phyloP scores from a whole-genome alignment of 2,888 invertebrate genomes.

The Lasioglossum villosulum region DNA sequence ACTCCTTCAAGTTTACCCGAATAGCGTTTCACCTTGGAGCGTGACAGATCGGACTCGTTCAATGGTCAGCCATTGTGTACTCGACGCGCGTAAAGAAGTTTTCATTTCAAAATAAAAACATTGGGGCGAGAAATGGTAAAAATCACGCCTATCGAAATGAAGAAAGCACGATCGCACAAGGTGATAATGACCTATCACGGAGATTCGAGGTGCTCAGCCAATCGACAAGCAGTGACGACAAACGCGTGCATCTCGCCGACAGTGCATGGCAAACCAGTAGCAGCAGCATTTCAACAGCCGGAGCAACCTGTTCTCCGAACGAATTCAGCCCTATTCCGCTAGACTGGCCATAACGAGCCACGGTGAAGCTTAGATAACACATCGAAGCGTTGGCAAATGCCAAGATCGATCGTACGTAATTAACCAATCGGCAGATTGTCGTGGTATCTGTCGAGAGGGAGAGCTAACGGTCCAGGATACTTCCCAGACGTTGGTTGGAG shows the following conservation, averaged over 20 bases:
- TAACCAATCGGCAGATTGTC: not conserved
- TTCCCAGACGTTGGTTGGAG: not conserved
- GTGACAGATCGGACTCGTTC: too few relatives aligned
- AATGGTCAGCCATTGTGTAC: too few relatives aligned
- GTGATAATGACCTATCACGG: not conserved
- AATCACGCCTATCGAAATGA: not conserved
- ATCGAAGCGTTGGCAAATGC: not conserved
- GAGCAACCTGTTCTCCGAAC: not conserved
- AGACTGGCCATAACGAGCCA: not conserved
- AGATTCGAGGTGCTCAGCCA: not conserved
- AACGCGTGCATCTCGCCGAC: not conserved
- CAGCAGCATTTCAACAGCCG: not conserved
- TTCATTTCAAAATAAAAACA: too few relatives aligned
- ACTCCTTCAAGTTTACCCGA: too few relatives aligned
- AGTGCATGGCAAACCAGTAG: not conserved
- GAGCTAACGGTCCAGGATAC: slow-evolving; percentile 29
- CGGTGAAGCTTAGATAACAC: not conserved
- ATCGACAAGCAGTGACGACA: not conserved
- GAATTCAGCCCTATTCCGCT: not conserved
- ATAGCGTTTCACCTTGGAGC: too few relatives aligned
- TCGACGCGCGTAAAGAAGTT: too few relatives aligned
- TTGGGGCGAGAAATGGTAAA: not conserved
- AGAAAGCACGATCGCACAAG: not conserved
- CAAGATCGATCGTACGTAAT: not conserved
- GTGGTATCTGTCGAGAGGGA: not conserved